Evolutionary conservation across 1,140 invertebrate species (phyloP).

Genomic region (Drosophila insularis): DNA sequence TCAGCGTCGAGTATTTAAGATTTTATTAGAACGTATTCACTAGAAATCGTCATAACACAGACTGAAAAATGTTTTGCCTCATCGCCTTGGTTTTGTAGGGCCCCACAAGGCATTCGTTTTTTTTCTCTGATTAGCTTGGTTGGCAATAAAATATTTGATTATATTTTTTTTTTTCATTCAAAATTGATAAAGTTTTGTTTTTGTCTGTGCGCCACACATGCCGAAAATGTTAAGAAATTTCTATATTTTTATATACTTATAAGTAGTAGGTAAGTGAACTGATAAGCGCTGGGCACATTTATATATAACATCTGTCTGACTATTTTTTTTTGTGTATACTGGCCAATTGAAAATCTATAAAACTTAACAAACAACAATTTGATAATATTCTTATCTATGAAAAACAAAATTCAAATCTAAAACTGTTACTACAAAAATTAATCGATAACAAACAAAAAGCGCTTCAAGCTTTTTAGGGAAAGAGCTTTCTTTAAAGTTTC

Average conservation of each 20-base stretch:
- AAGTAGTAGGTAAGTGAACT: background rate
- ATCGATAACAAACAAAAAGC: background rate
- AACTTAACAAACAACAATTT: background rate
- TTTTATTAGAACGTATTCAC: constrained; percentile 47
- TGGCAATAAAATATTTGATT: constrained; percentile 63
- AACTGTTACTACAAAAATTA: background rate
- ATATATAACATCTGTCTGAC: background rate
- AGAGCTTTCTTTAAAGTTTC: constrained; percentile 12
- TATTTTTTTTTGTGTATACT: background rate
- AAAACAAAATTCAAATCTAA: background rate
- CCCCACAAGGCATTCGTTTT: constrained; percentile 11
- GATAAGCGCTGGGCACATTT: constrained; percentile 32
- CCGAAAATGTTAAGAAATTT: constrained; percentile 2
- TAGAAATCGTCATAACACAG: constrained; percentile 57
- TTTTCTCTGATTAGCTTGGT: constrained; percentile 49
- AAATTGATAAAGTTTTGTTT: constrained; percentile 68
- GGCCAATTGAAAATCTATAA: background rate
- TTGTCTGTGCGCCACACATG: constrained; percentile 1
- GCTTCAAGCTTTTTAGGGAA: background rate
- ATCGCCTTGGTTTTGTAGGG: constrained; percentile 23
- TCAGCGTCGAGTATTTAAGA: constrained; percentile 24
- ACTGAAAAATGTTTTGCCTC: constrained; percentile 47
- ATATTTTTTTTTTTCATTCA: constrained; percentile 21
- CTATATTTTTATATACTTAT: too few species aligned
- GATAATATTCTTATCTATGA: background rate